These are phyloP conservation scores for Epirrhoe tristata DNA, from an alignment of 2,888 invertebrate genomes.

Conservation along the genomic window DNA sequence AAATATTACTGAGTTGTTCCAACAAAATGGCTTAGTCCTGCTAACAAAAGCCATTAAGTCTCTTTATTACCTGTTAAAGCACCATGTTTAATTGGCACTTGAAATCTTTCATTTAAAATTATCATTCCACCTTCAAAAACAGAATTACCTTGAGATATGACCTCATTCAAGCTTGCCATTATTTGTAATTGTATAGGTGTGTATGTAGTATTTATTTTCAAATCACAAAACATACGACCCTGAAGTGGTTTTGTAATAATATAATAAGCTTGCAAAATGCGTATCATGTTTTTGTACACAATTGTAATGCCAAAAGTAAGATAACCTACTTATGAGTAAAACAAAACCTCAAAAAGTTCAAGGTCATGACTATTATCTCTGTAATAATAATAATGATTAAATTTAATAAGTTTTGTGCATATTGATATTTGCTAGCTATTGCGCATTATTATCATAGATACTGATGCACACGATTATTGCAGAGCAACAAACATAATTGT, in stretches of 20 bases:
- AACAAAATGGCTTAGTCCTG: background rate
- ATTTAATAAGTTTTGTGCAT: too few relatives aligned
- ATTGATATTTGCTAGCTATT: too few relatives aligned
- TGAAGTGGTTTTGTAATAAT: conserved; percentile 29
- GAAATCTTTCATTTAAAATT: background rate
- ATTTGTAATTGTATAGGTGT: background rate
- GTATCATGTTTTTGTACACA: conserved; percentile 9
- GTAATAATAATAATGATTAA: too few relatives aligned
- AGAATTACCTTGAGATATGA: conserved; percentile 2
- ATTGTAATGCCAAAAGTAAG: background rate
- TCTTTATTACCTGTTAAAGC: too few relatives aligned
- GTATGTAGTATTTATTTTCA: conserved; percentile 16
- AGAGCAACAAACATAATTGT: background rate
- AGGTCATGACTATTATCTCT: background rate
- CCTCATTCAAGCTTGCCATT: conserved; percentile 11
- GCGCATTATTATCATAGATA: too few relatives aligned
- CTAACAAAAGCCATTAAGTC: background rate
- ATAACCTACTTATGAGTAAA: background rate
- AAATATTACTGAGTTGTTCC: too few relatives aligned
- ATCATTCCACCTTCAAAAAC: background rate
- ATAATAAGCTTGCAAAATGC: conserved; percentile 28
- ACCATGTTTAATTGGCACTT: background rate
- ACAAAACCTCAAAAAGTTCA: background rate
- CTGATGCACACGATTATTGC: background rate
- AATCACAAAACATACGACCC: conserved; percentile 30